phyloP scores from a whole-genome alignment of 2,888 invertebrate species.

The Aromia moschata region DNA sequence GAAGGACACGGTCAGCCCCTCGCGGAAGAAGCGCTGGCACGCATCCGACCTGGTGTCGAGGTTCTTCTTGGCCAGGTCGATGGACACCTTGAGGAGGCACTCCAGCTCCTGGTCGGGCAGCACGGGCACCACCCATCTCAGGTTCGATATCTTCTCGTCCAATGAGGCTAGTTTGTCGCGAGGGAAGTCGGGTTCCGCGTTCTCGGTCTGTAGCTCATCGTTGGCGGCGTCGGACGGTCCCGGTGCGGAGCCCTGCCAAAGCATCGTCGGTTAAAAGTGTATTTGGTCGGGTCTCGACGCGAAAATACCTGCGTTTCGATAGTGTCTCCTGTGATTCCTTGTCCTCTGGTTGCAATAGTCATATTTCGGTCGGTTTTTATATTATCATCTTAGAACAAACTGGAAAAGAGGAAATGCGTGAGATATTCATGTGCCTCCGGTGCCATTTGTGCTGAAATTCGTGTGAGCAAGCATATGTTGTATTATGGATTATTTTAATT shows the following conservation, averaged over 20 bases:
- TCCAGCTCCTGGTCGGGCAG: slow-evolving; percentile 96
- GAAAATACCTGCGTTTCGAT: slow-evolving; percentile 63
- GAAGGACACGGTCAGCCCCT: slow-evolving; percentile 93
- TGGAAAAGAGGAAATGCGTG: slow-evolving; percentile 45
- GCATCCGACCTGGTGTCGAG: slow-evolving; percentile 88
- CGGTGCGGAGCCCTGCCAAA: slow-evolving; percentile 45
- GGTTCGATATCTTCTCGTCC: slow-evolving; percentile 95
- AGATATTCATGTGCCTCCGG: background rate
- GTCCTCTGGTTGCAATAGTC: slow-evolving; percentile 73
- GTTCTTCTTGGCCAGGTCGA: slow-evolving; percentile 87
- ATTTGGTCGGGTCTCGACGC: background rate
- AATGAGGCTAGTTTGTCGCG: slow-evolving; percentile 85
- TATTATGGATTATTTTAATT: slow-evolving; percentile 22
- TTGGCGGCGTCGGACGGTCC: slow-evolving; percentile 49
- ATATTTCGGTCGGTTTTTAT: slow-evolving; percentile 61
- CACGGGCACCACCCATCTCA: slow-evolving; percentile 97
- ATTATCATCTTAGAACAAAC: slow-evolving; percentile 55
- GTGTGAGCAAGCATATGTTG: slow-evolving; percentile 14
- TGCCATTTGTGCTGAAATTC: background rate
- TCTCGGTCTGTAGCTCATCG: slow-evolving; percentile 58
- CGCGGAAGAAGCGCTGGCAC: slow-evolving; percentile 94
- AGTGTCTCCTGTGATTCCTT: slow-evolving; percentile 69
- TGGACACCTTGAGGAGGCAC: slow-evolving; percentile 87
- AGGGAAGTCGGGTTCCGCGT: slow-evolving; percentile 80
- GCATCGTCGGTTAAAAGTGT: too few relatives aligned